Percentiles rank a stretch among this genome's conserved stretches.
phyloP scores from a whole-genome alignment of 1,140 invertebrate genomes.

The Tetramorium alpestre region DNA sequence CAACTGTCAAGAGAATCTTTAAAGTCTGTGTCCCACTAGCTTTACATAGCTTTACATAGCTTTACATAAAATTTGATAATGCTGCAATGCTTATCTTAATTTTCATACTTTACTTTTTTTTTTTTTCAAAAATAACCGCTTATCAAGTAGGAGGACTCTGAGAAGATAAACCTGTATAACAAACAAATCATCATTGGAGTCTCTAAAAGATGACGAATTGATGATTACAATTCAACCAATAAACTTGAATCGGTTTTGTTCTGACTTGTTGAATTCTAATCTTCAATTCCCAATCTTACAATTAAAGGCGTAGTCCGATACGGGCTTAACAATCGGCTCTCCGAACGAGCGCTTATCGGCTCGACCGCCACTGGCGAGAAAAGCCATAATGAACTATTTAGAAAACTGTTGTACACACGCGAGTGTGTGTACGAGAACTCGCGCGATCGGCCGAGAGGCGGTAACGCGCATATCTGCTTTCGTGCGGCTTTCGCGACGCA shows the following conservation, averaged over 20 bases:
- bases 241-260: not conserved
- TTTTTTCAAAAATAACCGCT: not conserved
- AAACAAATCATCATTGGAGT: not conserved
- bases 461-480: slow-evolving; percentile 47
- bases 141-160: not conserved
- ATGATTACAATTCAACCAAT: not conserved
- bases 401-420: slow-evolving; percentile 38
- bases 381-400: slow-evolving; percentile 29
- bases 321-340: not conserved
- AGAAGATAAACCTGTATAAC: not conserved
- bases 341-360: slow-evolving; percentile 6
- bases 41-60: not conserved
- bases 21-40: too few species aligned
- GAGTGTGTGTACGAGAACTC: not conserved
- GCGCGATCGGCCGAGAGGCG: slow-evolving; percentile 21
- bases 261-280: not conserved
- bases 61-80: not conserved
- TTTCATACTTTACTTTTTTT: not conserved
- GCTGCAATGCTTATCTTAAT: not conserved
- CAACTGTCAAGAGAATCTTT: too few species aligned
- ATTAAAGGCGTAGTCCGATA: not conserved
- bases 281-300: not conserved
- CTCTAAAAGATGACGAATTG: not conserved
- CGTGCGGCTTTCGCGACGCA: slow-evolving; percentile 52
- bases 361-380: slow-evolving; percentile 15